These are phyloP conservation scores for Macrobrachium rosenbergii DNA, from an alignment of 1,140 invertebrate genomes.

Conservation along the genomic window DNA sequence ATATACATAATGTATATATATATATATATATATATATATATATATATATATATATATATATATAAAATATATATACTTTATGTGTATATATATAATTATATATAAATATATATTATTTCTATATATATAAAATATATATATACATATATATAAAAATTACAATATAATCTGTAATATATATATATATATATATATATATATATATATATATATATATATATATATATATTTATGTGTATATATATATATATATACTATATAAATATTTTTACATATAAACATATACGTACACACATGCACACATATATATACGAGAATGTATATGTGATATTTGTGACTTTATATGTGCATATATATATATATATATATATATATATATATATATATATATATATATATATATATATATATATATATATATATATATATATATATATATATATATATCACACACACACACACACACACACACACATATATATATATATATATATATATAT, in stretches of 20 bases:
- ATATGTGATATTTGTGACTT: neutral
- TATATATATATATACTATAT: neutral
- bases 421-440: too few relatives aligned
- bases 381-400: constrained; percentile 11
- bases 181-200: neutral
- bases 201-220: too few relatives aligned
- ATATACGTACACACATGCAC: neutral
- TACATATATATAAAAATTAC: too few relatives aligned
- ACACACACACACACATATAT: too few relatives aligned
- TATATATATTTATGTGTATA: too few relatives aligned
- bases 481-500: neutral
- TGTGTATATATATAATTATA: neutral
- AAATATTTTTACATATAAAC: too few relatives aligned
- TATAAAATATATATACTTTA: neutral
- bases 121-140: too few relatives aligned
- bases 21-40: too few relatives aligned
- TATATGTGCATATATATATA: neutral
- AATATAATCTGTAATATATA: too few relatives aligned
- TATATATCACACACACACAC: too few relatives aligned
- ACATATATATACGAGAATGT: neutral
- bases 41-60: too few relatives aligned
- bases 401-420: neutral
- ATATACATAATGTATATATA: too few relatives aligned
- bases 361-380: constrained; percentile 20
- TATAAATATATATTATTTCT: constrained; percentile 2